These are phyloP conservation scores for Sipha flava DNA, from an alignment of 1,140 invertebrate genomes.

Conservation along the genomic window DNA sequence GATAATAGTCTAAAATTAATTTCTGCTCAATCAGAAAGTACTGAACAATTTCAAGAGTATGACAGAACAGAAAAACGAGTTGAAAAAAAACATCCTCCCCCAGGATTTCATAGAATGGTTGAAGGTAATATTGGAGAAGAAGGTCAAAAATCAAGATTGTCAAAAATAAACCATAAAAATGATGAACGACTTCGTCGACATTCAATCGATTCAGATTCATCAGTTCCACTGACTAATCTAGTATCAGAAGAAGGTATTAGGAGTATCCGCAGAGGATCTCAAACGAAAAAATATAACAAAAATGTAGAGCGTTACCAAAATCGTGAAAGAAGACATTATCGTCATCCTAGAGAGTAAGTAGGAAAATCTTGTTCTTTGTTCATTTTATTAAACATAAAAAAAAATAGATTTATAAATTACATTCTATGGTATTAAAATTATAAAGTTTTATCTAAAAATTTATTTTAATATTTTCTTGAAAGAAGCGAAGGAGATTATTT, in stretches of 20 bases:
- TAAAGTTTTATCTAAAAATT: background rate
- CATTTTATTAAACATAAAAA: no score
- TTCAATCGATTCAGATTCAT: conserved; percentile 21
- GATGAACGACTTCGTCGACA: background rate
- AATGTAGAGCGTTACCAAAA: conserved; percentile 42
- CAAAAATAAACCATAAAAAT: background rate
- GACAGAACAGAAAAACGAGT: background rate
- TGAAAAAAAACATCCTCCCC: conserved; percentile 44
- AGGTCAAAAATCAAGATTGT: background rate
- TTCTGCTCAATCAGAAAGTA: background rate
- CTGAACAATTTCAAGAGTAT: conserved; percentile 1
- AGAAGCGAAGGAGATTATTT: conserved; percentile 42
- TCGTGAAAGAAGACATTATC: conserved; percentile 28
- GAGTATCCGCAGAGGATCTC: conserved; percentile 50
- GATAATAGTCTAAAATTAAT: conserved; percentile 5
- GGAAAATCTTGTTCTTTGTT: background rate
- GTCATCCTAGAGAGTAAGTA: conserved; percentile 36
- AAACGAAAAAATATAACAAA: conserved; percentile 47
- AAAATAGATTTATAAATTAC: background rate
- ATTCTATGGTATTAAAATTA: background rate
- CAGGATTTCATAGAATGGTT: conserved; percentile 51
- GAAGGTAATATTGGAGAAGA: conserved; percentile 47
- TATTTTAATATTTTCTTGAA: background rate
- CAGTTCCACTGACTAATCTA: conserved; percentile 36
- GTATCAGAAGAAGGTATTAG: conserved; percentile 44